These are phyloP conservation scores for Pachyrhynchus sulphureomaculatus DNA, from an alignment of 1,140 invertebrate genomes.

Conservation along the genomic window DNA sequence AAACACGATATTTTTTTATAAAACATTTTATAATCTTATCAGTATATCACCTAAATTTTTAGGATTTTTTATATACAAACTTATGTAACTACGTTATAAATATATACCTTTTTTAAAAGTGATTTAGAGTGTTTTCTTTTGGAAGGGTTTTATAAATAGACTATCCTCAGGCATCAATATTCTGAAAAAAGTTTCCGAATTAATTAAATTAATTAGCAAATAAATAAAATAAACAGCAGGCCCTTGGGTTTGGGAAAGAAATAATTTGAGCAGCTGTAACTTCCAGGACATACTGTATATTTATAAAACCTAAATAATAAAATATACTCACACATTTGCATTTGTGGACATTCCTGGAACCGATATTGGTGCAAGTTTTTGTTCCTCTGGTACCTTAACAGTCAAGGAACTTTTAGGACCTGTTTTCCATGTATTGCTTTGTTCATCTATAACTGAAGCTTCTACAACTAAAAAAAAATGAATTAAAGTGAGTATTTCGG, in stretches of 20 bases:
- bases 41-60: background rate
- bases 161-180: slow-evolving; percentile 50
- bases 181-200: slow-evolving; percentile 35
- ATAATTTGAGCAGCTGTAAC: no score
- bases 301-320: no score
- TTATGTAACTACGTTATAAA: slow-evolving; percentile 5
- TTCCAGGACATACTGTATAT: no score
- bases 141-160: slow-evolving; percentile 43
- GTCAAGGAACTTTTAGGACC: slow-evolving; percentile 67
- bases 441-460: slow-evolving; percentile 71
- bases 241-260: no score
- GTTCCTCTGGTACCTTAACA: slow-evolving; percentile 72
- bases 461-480: slow-evolving; percentile 63
- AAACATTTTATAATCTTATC: background rate
- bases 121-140: slow-evolving; percentile 38
- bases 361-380: slow-evolving; percentile 47
- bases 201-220: background rate
- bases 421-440: slow-evolving; percentile 73
- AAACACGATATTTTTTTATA: background rate
- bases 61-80: background rate
- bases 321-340: slow-evolving; percentile 47
- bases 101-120: background rate
- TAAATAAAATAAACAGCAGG: no score
- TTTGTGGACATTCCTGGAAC: slow-evolving; percentile 49
- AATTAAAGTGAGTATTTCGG: background rate